Conservation (phyloP, 2,888 invertebrate genomes). For the Cotesia congregata region DNA sequence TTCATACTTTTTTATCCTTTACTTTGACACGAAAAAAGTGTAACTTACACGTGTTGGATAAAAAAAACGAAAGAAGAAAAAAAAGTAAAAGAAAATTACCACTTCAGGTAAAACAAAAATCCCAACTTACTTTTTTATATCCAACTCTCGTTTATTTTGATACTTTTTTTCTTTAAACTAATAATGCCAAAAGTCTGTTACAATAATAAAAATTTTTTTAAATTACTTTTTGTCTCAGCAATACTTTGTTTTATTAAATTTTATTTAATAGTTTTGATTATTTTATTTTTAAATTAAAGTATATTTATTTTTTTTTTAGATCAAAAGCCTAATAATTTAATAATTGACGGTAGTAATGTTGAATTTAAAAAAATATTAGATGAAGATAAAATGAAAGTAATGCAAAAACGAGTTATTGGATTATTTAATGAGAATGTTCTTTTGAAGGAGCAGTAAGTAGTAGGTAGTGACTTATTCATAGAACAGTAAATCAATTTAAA, state of each 20-base stretch:
- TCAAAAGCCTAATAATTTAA: background rate
- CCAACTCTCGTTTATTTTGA: constrained; percentile 5
- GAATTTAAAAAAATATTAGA: constrained; percentile 47
- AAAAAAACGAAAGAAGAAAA: background rate
- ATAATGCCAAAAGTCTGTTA: constrained; percentile 9
- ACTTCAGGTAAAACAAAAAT: constrained; percentile 30
- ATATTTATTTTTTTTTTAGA: background rate
- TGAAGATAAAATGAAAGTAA: constrained; percentile 56
- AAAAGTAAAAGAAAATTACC: constrained; percentile 5
- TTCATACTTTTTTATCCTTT: background rate
- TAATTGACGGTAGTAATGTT: background rate
- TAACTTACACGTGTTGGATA: background rate
- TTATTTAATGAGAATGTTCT: constrained; percentile 57
- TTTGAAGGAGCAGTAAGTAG: constrained; percentile 56
- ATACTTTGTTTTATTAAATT: background rate
- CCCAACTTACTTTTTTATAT: constrained; percentile 16
- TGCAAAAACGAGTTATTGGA: constrained; percentile 57
- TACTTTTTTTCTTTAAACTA: constrained; percentile 17
- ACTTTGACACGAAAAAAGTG: background rate
- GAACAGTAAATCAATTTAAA: background rate
- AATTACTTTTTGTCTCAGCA: constrained; percentile 1
- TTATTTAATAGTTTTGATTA: background rate
- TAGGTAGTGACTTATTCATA: constrained; percentile 26
- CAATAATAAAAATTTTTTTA: constrained; percentile 16
- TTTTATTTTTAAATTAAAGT: background rate